Evolutionary conservation across 2,888 invertebrate species (phyloP).

Genomic region (Coelopa pilipes): DNA sequence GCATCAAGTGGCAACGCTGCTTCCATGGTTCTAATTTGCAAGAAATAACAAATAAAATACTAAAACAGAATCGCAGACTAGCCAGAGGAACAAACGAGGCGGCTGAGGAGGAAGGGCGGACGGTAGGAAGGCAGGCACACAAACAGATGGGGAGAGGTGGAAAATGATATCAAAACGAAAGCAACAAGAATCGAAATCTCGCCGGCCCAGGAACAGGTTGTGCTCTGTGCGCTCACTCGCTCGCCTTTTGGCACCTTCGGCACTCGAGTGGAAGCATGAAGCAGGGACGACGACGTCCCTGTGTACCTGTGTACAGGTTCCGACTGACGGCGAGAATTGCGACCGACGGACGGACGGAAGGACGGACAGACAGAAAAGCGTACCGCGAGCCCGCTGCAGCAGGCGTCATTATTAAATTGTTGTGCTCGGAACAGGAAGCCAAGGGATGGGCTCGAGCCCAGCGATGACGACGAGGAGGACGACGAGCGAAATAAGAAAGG

Average conservation of each 20-base stretch:
- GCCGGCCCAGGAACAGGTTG: conserved; percentile 20
- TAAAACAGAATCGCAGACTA: no score
- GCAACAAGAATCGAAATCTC: conserved; percentile 6
- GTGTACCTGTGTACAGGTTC: no score
- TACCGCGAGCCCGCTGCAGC: neutral
- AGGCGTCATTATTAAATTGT: conserved; percentile 31
- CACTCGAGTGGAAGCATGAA: conserved; percentile 28
- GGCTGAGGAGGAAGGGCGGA: no score
- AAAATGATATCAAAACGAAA: no score
- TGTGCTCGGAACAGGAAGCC: conserved; percentile 21
- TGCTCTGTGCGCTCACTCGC: neutral
- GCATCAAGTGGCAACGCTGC: no score
- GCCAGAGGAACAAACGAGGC: no score
- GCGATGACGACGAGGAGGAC: neutral
- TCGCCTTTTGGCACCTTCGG: conserved; percentile 23
- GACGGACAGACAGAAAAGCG: no score
- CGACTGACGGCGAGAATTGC: no score
- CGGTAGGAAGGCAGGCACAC: no score
- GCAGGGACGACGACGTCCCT: neutral
- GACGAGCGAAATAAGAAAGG: neutral
- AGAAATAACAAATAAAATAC: neutral
- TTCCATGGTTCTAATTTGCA: neutral
- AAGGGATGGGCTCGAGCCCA: conserved; percentile 14
- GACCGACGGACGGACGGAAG: no score
- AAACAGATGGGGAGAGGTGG: no score